Evolutionary conservation across 2,888 invertebrate genomes (phyloP), one percentile per base, ranked within the genome.

Genomic region (Cremastinae sp.): DNA sequence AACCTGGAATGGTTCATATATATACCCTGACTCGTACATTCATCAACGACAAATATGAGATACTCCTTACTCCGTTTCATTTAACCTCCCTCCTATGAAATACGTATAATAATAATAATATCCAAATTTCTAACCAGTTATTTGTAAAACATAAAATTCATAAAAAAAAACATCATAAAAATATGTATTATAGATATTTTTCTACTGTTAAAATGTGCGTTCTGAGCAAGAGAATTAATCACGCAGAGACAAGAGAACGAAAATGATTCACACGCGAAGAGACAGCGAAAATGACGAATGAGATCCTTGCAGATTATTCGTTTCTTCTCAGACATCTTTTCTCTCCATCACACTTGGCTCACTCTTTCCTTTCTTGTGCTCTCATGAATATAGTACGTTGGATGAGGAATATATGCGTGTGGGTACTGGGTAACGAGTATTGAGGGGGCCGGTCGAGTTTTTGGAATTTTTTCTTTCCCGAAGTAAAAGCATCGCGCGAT

Each of bases 361-460:
- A 38, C 36, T 49, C 41, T 9, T 10, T 59, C 22, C 45, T 8
- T 65, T 16, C 10, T 22, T 59, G 10, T 43, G 47, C 20, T 8
- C 62, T 51, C 53, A 9, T 43, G 14, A 18, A 28, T 36, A 54
- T 8, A 38, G 18, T 20, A 53, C 34, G 34, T 36, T 34, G 36
- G 45, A 18, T n/a, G n/a, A n/a, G n/a, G n/a, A n/a, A 51, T 20
- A 28, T 36, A 43, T 36, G 18, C 20, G 38, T 14, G 36, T 43
- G 36, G 18, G 43, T 16, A 20, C 18, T 41, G 66, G 65, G 45
- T 56, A 22, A 65, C 65, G 87, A 28, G n/a, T 88, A 89, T 89
- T 85, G 88, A 89, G 87, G 87, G 68, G 73, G 62, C 58, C 68
- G 86, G 85, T 85, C 84, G 87, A 88, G 87, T 87, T 88, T 81